These are phyloP conservation scores for Pachycephala philippinensis DNA, from an alignment of 2,113 vertebrate species.

Conservation along the genomic window DNA sequence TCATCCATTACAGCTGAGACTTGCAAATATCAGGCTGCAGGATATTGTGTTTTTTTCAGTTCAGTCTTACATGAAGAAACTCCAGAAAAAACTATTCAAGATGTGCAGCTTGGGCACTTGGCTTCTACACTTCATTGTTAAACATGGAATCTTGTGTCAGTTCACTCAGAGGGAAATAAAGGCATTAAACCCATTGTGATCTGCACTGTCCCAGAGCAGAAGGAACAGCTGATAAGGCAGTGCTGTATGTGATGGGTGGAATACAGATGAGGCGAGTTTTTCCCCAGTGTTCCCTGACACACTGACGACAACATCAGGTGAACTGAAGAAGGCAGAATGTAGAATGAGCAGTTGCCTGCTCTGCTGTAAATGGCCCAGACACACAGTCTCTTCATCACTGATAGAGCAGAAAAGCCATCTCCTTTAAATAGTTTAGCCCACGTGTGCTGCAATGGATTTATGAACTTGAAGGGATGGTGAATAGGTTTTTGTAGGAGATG, in stretches of 20 bases:
- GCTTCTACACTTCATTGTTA: background rate
- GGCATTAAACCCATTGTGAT: background rate
- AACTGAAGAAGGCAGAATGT: background rate
- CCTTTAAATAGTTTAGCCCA: background rate
- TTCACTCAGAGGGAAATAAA: background rate
- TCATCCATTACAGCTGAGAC: background rate
- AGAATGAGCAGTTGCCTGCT: background rate
- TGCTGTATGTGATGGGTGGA: background rate
- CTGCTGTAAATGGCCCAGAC: background rate
- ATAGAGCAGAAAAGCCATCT: background rate
- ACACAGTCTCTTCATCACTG: background rate
- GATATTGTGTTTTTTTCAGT: background rate
- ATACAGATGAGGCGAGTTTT: background rate
- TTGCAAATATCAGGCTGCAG: background rate
- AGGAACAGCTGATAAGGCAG: background rate
- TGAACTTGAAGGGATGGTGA: background rate
- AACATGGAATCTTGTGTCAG: background rate
- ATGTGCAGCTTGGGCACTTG: background rate
- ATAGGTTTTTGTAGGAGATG: background rate
- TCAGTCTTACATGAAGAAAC: background rate
- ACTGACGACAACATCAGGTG: background rate
- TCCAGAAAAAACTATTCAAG: background rate
- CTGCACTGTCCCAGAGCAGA: background rate
- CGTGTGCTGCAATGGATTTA: background rate
- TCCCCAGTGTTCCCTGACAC: background rate